Base-by-base conservation (phyloP, 2,888 invertebrate species). In the Sicus ferrugineus region DNA sequence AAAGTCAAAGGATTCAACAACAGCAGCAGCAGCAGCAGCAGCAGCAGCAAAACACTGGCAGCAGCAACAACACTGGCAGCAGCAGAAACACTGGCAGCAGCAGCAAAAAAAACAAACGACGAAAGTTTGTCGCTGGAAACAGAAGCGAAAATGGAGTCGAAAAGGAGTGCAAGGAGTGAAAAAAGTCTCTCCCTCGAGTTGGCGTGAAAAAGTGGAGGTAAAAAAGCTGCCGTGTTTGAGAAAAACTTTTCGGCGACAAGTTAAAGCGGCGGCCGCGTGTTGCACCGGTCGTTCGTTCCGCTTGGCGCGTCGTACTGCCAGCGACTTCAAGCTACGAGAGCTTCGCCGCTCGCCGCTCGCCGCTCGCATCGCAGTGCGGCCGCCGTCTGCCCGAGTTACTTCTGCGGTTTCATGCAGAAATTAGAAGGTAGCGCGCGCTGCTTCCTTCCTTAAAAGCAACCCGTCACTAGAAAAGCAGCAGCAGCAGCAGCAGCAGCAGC, bases 11-110 rank as follows among this genome's bases (percentile, higher is more conserved):
- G 9, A 54, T 38, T 38, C 21, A 48, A 21, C 59, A 30, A n/a
- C 30, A 30, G 56, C n/a, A 56, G 30, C 56, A 19, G 34, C 21
- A 14, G 14, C 19, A 30, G n/a, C 30, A 30, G 56, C n/a, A 56
- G 30, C 56, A 19, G 34, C 21, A 14, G 14, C 19, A 58, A 58
- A 2, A 34, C 19, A 19, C 30, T 11, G 28, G 16, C 31, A 59
- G n/a, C 34, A 59, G 30, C 58, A 3, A 30, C 30, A n/a, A 14
- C 58, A 3, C 1, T n/a, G n/a, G 21, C 30, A 58, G 5, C 30
- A 58, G 19, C 34, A 61, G 23, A 21, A 42, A 42, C 34, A 61
- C n/a, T n/a, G n/a, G 14, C 61, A 61, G 34, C 30, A 48, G n/a
- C 48, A 48, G 7, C 21, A 1, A 48, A 48, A 48, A 48, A 2